Percentiles rank a stretch among this genome's conserved stretches.
These are phyloP conservation scores for Pteropus alecto DNA, from an alignment of 2,113 vertebrate species.

Conservation along the genomic window DNA sequence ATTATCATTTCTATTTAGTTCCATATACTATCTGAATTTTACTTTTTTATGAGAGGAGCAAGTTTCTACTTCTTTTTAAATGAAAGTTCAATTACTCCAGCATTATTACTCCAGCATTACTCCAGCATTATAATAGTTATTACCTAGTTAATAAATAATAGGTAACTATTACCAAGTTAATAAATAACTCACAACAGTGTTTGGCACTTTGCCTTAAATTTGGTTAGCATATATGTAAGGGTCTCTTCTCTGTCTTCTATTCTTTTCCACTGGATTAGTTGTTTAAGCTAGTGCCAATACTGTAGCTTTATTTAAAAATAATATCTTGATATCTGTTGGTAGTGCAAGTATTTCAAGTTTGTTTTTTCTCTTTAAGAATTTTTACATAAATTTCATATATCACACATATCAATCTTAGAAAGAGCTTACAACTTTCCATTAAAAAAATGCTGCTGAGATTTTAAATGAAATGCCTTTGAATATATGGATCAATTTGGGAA, in stretches of 20 bases:
- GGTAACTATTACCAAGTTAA: not conserved
- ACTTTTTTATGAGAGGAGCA: not conserved
- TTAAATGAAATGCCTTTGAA: slow-evolving; percentile 8
- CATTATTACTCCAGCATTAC: not conserved
- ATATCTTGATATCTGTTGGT: not conserved
- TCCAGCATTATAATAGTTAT: no score
- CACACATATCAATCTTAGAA: not conserved
- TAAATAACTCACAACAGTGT: not conserved
- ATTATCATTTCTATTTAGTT: not conserved
- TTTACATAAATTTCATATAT: not conserved
- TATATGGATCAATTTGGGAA: not conserved
- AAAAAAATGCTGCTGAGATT: not conserved
- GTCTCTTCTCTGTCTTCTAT: not conserved
- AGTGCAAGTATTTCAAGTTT: not conserved
- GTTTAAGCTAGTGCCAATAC: not conserved
- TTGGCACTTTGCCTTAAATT: not conserved
- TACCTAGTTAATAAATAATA: no score
- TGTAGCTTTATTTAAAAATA: not conserved
- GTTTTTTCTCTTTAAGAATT: not conserved
- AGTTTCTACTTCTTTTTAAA: not conserved
- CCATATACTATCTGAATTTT: not conserved
- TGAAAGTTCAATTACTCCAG: not conserved
- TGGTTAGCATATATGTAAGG: not conserved
- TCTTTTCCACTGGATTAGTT: not conserved
- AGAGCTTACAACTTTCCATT: not conserved